Percentiles rank a stretch among this genome's conserved stretches.
Conservation (phyloP, 2,797 vertebrate species). For the Poecilia wingei region DNA sequence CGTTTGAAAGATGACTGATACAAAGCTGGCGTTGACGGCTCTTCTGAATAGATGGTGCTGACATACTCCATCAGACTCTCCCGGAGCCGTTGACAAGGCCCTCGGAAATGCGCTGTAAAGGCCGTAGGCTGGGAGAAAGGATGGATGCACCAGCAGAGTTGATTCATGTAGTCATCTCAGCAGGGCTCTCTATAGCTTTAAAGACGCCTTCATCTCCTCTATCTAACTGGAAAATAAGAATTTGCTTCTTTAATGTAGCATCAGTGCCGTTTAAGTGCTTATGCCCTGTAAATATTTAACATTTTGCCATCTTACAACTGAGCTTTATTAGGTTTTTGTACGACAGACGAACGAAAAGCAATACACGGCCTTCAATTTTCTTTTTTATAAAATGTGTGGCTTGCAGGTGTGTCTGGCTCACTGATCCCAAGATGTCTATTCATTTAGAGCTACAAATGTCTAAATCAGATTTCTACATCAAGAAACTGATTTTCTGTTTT, state of each 20-base stretch:
- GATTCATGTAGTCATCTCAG: conserved; percentile 47
- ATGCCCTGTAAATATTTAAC: neutral
- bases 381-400: neutral
- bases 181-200: conserved; percentile 48
- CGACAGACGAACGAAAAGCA: neutral
- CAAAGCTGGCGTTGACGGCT: conserved; percentile 76
- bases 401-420: neutral
- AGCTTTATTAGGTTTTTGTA: neutral
- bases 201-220: conserved; percentile 36
- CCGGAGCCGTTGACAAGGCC: conserved; percentile 73
- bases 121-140: conserved; percentile 35
- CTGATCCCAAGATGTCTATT: neutral
- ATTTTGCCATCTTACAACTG: neutral
- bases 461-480: neutral
- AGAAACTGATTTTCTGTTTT: neutral
- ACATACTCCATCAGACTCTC: conserved; percentile 73
- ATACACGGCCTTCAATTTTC: neutral
- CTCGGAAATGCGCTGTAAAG: conserved; percentile 57
- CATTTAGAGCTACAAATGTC: neutral
- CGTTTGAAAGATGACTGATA: conserved; percentile 62
- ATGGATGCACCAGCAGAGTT: conserved; percentile 39
- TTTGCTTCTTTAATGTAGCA: conserved; percentile 17
- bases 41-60: conserved; percentile 74
- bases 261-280: neutral
- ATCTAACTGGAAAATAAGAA: conserved; percentile 38